Conservation (phyloP, 1,140 invertebrate species). For the Trichonephila inaurata region DNA sequence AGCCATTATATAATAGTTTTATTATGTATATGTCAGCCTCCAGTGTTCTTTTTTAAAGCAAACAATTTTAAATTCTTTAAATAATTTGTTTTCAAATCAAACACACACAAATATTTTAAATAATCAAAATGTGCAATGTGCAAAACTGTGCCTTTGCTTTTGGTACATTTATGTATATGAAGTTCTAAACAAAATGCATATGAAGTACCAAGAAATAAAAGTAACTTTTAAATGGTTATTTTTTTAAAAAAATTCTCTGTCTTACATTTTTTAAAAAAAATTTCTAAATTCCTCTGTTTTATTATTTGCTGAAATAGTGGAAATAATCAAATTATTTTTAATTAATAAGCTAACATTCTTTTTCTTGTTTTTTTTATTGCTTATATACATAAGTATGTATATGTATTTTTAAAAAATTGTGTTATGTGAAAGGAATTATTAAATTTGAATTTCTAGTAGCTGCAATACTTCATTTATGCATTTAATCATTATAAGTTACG, state of each 20-base stretch:
- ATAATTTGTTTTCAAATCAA: background rate
- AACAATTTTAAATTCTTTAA: background rate
- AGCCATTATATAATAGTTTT: background rate
- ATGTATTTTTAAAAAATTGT: background rate
- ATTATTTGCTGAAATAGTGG: background rate
- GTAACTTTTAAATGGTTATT: too few species aligned
- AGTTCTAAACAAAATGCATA: slow-evolving; percentile 10
- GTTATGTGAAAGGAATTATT: background rate
- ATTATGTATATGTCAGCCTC: background rate
- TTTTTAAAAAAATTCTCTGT: background rate
- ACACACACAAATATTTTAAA: background rate
- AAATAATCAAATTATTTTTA: background rate
- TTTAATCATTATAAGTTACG: background rate
- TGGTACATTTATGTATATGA: background rate
- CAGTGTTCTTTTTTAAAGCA: background rate
- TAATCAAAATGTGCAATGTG: slow-evolving; percentile 29
- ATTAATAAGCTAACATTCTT: slow-evolving; percentile 2
- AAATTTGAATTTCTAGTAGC: background rate
- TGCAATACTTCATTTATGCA: background rate
- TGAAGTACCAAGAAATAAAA: background rate
- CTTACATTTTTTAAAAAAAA: background rate
- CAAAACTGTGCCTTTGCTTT: slow-evolving; percentile 30
- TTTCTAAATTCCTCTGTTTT: background rate
- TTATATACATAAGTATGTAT: background rate
- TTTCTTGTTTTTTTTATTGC: background rate